These are phyloP conservation scores for Cephus spinipes DNA, from an alignment of 2,888 invertebrate species.

Conservation along the genomic window DNA sequence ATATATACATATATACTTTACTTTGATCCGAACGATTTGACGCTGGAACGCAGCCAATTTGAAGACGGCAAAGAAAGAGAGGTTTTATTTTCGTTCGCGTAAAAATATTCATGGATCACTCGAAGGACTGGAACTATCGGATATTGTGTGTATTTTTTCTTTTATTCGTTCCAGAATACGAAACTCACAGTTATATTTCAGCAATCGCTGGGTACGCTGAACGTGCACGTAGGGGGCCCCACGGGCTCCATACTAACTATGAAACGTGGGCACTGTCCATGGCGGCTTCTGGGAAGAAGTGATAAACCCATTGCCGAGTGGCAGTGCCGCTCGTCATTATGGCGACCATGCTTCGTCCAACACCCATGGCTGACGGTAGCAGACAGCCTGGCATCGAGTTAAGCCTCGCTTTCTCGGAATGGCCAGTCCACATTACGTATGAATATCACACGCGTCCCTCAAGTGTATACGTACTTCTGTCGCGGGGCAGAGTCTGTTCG, in stretches of 20 bases:
- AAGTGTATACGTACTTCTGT: conserved; percentile 17
- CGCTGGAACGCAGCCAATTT: conserved; percentile 36
- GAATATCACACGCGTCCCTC: conserved; percentile 43
- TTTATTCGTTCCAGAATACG: not conserved
- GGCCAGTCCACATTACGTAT: conserved; percentile 34
- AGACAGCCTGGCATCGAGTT: conserved; percentile 63
- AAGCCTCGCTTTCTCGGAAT: conserved; percentile 53
- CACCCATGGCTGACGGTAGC: conserved; percentile 44
- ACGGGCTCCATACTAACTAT: not conserved
- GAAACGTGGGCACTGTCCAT: not conserved
- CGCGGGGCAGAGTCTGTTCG: not conserved
- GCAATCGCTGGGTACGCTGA: not conserved
- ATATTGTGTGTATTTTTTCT: not conserved
- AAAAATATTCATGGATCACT: conserved; percentile 33
- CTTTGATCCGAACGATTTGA: conserved; percentile 26
- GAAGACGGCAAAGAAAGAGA: not conserved
- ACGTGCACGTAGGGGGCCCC: not conserved
- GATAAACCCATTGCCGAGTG: conserved; percentile 45
- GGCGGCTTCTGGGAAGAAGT: conserved; percentile 37
- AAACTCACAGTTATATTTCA: not conserved
- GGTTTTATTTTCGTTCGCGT: conserved; percentile 28
- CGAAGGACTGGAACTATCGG: not conserved
- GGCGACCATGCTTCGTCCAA: conserved; percentile 36
- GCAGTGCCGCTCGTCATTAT: conserved; percentile 44
- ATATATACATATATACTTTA: conserved; percentile 1